Evolutionary conservation across 2,797 vertebrate genomes (phyloP), one percentile per base, ranked within the genome.

Genomic region (Liasis olivaceus): DNA sequence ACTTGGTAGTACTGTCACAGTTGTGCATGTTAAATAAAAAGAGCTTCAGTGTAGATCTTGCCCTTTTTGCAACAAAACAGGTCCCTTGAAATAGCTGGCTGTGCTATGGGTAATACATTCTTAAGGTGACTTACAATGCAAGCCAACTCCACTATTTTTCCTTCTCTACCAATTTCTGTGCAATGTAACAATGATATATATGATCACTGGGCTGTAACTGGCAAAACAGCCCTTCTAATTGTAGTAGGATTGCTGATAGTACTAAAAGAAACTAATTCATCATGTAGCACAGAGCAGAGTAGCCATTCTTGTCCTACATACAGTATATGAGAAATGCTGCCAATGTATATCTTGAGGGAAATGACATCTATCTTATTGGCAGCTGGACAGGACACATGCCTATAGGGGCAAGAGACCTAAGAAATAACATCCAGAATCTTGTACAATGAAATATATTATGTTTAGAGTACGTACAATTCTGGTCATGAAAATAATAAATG

Each of bases 401-500:
- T 89, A 94, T 72, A 85, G 93, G 66, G 81, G 36, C 62, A 91
- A 36, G 88, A 62, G 89, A 8, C 51, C 93, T 62, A 89, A 94
- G 17, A 88, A 95, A 31, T 60, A 69, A 91, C 91, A 89, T 62
- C 88, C 15, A 93, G 90, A 94, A 77, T 0, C 14, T 89, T 85
- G 81, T 28, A 69, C 92, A 93, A 93, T 85, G 0, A 91, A 84
- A 94, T 51, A 88, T 3, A 69, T 92, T 95, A 66, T 85, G 13
- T 28, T 93, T 93, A 90, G 42, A 90, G 15, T 93, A 84, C 17
- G 2, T 89, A 94, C 94, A 90, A 95, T 28, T 93, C 85, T 64
- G 94, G 62, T 90, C 94, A 90, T 95, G 95, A 95, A 96, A 95
- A 94, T 91, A 97, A 95, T 81, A 3, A 77, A 97, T 94, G 94